These are phyloP conservation scores for Paramormyrops kingsleyae DNA, from an alignment of 2,113 vertebrate species.

Conservation along the genomic window DNA sequence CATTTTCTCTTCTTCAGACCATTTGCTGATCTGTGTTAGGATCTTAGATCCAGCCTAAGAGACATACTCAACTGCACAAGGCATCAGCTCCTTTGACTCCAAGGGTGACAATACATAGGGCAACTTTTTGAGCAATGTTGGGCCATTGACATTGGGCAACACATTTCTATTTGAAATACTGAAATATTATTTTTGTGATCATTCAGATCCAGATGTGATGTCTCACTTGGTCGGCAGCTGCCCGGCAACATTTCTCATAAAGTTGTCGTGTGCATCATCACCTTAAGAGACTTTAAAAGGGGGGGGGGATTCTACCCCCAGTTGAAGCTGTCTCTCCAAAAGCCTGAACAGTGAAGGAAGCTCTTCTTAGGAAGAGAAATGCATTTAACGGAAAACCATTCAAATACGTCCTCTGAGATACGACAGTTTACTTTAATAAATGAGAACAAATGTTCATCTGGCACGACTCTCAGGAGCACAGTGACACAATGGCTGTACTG, in stretches of 20 bases:
- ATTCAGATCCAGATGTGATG: background rate
- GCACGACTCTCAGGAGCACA: background rate
- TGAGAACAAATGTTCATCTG: background rate
- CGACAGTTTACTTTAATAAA: background rate
- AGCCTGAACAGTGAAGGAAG: background rate
- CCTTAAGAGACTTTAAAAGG: background rate
- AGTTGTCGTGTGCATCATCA: background rate
- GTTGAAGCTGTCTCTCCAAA: background rate
- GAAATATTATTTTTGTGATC: background rate
- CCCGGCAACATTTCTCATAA: background rate
- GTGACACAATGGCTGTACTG: background rate
- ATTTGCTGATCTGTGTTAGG: background rate
- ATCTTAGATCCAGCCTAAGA: background rate
- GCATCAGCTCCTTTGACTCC: background rate
- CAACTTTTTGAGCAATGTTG: background rate
- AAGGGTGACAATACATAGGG: background rate
- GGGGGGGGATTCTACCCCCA: background rate
- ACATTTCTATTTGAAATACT: background rate
- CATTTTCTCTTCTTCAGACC: background rate
- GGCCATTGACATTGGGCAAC: background rate
- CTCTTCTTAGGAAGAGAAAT: background rate
- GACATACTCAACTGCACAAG: background rate
- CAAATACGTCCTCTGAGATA: background rate
- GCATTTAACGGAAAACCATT: background rate
- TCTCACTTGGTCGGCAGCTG: background rate